These are phyloP conservation scores for Megaceryle maxima DNA, from an alignment of 2,113 vertebrate genomes.

Conservation along the genomic window DNA sequence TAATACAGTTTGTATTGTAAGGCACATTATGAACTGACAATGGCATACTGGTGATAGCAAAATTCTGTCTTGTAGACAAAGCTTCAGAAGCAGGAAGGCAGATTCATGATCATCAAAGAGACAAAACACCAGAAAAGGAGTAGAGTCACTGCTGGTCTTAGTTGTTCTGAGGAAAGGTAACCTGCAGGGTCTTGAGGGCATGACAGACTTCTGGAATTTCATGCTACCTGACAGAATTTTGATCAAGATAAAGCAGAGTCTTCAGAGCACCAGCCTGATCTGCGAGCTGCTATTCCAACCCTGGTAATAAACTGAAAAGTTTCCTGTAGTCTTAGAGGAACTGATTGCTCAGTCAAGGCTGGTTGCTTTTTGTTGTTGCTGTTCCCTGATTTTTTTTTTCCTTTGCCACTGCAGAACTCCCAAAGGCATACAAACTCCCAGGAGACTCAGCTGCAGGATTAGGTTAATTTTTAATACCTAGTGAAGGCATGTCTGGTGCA, in stretches of 20 bases:
- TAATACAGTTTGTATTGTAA: neutral
- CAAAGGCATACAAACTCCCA: neutral
- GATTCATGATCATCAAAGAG: neutral
- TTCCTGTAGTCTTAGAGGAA: neutral
- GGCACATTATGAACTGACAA: neutral
- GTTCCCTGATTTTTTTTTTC: neutral
- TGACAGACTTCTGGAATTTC: neutral
- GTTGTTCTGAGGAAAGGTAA: neutral
- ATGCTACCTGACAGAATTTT: neutral
- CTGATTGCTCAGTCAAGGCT: neutral
- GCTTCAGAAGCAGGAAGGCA: neutral
- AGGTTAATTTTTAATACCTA: constrained; percentile 31
- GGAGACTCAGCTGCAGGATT: neutral
- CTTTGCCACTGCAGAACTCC: neutral
- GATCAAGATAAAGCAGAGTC: neutral
- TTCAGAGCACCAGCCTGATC: neutral
- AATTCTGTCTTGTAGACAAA: neutral
- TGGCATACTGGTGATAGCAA: neutral
- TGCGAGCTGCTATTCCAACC: neutral
- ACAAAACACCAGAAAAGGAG: neutral
- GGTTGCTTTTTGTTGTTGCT: neutral
- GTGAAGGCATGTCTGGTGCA: neutral
- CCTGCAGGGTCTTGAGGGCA: neutral
- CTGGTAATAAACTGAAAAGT: neutral
- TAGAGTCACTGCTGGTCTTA: neutral